phyloP scores from a whole-genome alignment of 2,113 vertebrate genomes.

The Bos indicus region DNA sequence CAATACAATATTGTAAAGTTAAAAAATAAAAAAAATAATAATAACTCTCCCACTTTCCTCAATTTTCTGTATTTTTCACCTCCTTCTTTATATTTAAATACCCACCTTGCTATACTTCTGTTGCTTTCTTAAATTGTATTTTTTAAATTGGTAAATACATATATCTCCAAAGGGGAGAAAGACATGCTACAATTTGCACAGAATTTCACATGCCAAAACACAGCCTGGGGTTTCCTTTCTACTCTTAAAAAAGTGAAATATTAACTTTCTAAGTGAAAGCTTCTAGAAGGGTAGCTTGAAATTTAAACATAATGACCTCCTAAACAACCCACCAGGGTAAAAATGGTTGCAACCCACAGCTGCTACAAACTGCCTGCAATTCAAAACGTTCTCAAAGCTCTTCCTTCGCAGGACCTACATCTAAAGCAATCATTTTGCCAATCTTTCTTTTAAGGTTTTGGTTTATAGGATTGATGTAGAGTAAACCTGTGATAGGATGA shows the following conservation, averaged over 20 bases:
- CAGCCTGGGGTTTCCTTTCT: background rate
- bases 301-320: background rate
- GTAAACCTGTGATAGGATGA: background rate
- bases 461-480: conserved; percentile 7
- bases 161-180: background rate
- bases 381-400: background rate
- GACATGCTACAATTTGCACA: background rate
- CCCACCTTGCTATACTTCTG: background rate
- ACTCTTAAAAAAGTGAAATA: conserved; percentile 5
- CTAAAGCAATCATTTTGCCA: background rate
- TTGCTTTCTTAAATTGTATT: background rate
- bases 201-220: background rate
- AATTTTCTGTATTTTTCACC: background rate
- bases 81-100: conserved; percentile 1
- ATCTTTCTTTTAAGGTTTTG: conserved; percentile 30
- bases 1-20: no score
- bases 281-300: background rate
- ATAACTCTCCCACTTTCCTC: background rate
- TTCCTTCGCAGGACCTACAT: background rate
- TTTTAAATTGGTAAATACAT: background rate
- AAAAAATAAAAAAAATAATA: background rate
- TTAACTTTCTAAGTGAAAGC: conserved; percentile 33
- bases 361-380: background rate
- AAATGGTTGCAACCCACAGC: background rate
- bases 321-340: background rate